A percentile compares a stretch with the other conserved stretches of the same genome.
phyloP scores from a whole-genome alignment of 2,113 vertebrate genomes.

The Periophthalmodon schlosseri region DNA sequence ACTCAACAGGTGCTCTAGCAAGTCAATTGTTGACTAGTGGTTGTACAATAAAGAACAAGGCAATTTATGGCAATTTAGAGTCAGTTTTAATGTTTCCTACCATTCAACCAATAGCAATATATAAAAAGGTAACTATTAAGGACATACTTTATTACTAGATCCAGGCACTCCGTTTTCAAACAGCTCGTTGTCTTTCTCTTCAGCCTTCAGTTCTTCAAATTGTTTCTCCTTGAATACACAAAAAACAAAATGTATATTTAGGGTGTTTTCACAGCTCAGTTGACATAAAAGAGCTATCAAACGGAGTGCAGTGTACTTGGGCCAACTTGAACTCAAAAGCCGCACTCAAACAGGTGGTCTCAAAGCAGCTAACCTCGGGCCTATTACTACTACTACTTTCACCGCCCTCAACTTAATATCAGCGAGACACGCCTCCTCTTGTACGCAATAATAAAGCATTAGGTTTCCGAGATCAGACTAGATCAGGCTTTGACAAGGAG shows the following conservation, averaged over 20 bases:
- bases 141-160: conserved; percentile 81
- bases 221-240: conserved; percentile 65
- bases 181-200: conserved; percentile 84
- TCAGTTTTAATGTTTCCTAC: too few relatives aligned
- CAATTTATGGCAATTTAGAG: not conserved
- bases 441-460: too few relatives aligned
- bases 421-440: too few relatives aligned
- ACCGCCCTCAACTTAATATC: too few relatives aligned
- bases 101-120: not conserved
- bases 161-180: conserved; percentile 81
- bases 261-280: not conserved
- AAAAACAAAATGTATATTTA: conserved; percentile 5
- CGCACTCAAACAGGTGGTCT: not conserved
- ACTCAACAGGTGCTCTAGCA: not conserved
- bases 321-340: not conserved
- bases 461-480: too few relatives aligned
- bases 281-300: not conserved
- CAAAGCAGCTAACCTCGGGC: too few relatives aligned
- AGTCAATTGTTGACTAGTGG: not conserved
- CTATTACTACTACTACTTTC: too few relatives aligned
- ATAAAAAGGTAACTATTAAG: not conserved
- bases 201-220: conserved; percentile 69
- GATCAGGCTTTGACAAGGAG: too few relatives aligned
- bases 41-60: not conserved
- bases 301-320: too few relatives aligned